Conservation (phyloP, 2,797 vertebrate genomes). For the Hoplostethus atlanticus region DNA sequence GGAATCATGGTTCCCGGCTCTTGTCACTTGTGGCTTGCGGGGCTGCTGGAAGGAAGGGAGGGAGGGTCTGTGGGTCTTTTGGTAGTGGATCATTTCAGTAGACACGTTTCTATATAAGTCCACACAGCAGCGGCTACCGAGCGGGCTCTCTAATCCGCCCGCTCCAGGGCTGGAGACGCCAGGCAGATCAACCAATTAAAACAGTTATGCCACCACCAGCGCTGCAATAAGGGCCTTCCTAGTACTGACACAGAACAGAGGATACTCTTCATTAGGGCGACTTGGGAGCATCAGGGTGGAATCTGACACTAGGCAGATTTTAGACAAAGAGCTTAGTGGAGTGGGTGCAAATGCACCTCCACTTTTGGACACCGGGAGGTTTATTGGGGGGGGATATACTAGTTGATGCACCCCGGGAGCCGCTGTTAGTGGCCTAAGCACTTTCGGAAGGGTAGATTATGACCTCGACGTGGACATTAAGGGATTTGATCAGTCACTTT, state of each 20-base stretch:
- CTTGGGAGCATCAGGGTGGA: constrained; percentile 75
- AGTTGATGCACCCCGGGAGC: constrained; percentile 54
- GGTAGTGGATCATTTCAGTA: constrained; percentile 67
- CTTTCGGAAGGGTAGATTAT: constrained; percentile 83
- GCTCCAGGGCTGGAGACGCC: constrained; percentile 81
- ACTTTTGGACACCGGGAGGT: constrained; percentile 64
- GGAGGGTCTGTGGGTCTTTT: constrained; percentile 42
- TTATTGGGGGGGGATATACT: constrained; percentile 54
- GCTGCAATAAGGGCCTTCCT: constrained; percentile 70
- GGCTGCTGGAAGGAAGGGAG: neutral
- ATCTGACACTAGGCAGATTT: constrained; percentile 76
- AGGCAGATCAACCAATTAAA: constrained; percentile 87
- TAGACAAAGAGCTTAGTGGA: constrained; percentile 61
- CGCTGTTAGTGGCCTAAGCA: constrained; percentile 65
- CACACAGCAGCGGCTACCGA: constrained; percentile 76
- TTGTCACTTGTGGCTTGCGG: constrained; percentile 32
- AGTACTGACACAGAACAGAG: constrained; percentile 59
- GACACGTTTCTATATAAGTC: constrained; percentile 76
- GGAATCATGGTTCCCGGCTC: constrained; percentile 36
- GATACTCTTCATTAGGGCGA: constrained; percentile 75
- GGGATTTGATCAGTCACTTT: constrained; percentile 65
- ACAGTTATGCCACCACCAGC: constrained; percentile 70
- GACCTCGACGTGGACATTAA: constrained; percentile 74
- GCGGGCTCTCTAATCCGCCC: constrained; percentile 73
- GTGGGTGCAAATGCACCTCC: constrained; percentile 72